Base-by-base conservation (phyloP, 2,888 invertebrate genomes). In the Tromatobia lineatoria region DNA sequence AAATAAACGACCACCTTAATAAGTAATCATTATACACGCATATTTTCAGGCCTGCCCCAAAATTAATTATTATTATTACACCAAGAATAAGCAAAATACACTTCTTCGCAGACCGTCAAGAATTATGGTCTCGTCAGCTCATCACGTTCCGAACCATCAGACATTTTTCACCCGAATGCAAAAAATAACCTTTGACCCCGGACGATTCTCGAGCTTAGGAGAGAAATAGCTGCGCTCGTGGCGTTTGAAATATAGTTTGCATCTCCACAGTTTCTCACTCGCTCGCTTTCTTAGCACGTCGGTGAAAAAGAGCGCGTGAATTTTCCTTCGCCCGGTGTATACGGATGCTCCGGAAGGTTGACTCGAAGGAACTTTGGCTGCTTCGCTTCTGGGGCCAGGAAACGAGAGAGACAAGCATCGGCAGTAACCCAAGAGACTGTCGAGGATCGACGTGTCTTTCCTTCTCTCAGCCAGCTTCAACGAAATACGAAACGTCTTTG, bases 401-500 rank as follows among this genome's bases (percentile, higher is more conserved):
- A 38, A 29, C 45, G 18, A 67, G 57, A 50, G 18, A 18, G 59
- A 61, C 45, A 45, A 66, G 59, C 42, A 61, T 52, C 50, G 50
- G 66, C 25, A 66, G 42, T 54, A 86, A 50, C 70, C 71, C 71
- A 42, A 57, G 76, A 77, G 73, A 76, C 69, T 69, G 84, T 76
- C 69, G 47, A 69, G 82, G 59, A 83, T 80, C 82, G 83, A 82
- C 83, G 82, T 79, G 79, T 84, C 76, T 80, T 64, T 69, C 74
- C 52, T 47, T 70, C 57, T 75, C 69, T 47, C 34, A 8, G 34
- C 61, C 61, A 47, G 38, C 74, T 69, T 70, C 67, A 57, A 83
- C 54, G 82, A 75, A 82, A 86, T 74, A 86, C 81, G 81, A 79
- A 81, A 86, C 78, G 81, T 84, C 85, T 86, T 77, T 64, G 83